Evolutionary conservation across 2,888 invertebrate genomes (phyloP), one percentile per base, ranked within the genome.

Genomic region (Acholoe squamosa): DNA sequence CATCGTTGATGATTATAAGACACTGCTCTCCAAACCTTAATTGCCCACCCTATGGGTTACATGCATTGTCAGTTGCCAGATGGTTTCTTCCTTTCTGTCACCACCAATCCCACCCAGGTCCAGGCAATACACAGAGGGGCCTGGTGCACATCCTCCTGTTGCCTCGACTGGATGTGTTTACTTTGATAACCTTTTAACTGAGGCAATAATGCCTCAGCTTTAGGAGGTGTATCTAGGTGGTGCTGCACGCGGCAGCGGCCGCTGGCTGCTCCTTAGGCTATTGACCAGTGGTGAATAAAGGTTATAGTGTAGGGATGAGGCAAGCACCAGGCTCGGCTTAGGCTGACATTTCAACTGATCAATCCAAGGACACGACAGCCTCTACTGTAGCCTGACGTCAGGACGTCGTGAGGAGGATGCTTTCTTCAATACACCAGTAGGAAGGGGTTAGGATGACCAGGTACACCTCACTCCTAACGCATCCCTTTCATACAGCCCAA

Each of bases 341-440:
- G 80, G 34, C 80, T 80, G 80, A 80, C 80, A 80, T 80, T 80
- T 80, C 80, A 80, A 28, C 71, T 71, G 71, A 71, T 71, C 71
- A 71, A 71, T 71, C 80, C 80, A 80, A 80, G 80, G 80, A 80
- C 80, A 80, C 33, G 16, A 43, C 43, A 43, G 80, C 43, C 43
- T 33, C 43, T 43, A 43, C 43, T 43, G 43, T 10, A 43, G 80
- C 33, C 80, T 80, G 80, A 80, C 80, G 80, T 80, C 80, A 80
- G 80, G n/a, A n/a, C 61, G 61, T 3, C 61, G 61, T 19, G 61
- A 43, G 43, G 43, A 43, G 43, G 43, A 7, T 3, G 43, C 43
- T 10, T 3, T 43, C 43, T 43, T 43, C 10, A 43, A 43, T 43
- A 43, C 43, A 43, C 43, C 43, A 43, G 43, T 43, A 10, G 43